Evolutionary conservation across 2,888 invertebrate genomes (phyloP), one percentile per base, ranked within the genome.

Genomic region (Taenaris catops): DNA sequence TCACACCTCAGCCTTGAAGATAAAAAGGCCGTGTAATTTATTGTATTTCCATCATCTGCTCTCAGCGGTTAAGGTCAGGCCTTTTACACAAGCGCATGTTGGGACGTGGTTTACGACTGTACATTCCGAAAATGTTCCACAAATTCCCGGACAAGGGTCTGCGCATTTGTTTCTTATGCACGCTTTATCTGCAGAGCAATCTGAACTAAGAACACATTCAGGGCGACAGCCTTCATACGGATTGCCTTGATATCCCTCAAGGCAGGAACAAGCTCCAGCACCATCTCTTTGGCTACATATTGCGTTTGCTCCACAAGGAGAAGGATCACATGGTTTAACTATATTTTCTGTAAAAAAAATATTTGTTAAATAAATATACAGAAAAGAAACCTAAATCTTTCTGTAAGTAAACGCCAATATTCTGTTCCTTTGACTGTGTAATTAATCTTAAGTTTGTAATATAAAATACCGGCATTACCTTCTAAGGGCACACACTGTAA

Each of bases 261-360:
- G 90, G 57, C 95, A 96, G 20, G 91, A 90, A 62, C 95, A 96
- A 32, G 94, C 91, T 9, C 94, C 95, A 12, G 92, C 94, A 18
- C 92, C 93, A 53, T 94, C 93, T 44, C 92, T 89, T 66, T 93
- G 90, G 55, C 88, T 91, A 71, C 95, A 93, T 60, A 94, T 79
- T 1, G 96, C 95, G 65, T 96, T 96, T 1, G 93, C 78, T 18
- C 96, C 96, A 63, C 96, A 96, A 1, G 96, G 96, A 16, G 94
- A 94, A 32, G 96, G 95, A 61, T 94, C 92, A 62, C 95, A 96
- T 0, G 95, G 95, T 55, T 92, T 92, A 2, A 89, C 66, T 20
- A 88, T 78, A 58, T 90, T 89, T 49, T 87, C 89, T 89, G 66
- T 16, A 79, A 79, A 41, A 48, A 49, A 48, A n/a, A n/a, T n/a